phyloP scores from a whole-genome alignment of 2,113 vertebrate species.

The Proterorhinus semilunaris region DNA sequence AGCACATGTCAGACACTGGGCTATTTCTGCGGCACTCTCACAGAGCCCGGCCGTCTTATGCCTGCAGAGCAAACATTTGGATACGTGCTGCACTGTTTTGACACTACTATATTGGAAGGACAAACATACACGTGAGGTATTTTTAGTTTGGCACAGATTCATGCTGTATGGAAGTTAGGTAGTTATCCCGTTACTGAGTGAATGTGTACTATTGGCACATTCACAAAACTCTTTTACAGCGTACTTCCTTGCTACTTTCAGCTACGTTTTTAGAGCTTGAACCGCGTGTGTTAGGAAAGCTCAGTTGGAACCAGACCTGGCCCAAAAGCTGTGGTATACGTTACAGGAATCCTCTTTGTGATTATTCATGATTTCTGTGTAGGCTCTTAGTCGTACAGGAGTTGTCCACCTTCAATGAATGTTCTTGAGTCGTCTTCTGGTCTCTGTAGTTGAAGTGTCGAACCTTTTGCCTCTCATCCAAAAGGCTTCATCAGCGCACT shows the following conservation, averaged over 20 bases:
- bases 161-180: constrained; percentile 20
- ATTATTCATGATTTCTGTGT: no score
- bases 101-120: constrained; percentile 42
- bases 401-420: no score
- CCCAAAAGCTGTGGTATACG: no score
- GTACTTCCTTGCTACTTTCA: neutral
- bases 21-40: constrained; percentile 21
- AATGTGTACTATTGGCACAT: constrained; percentile 40
- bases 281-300: no score
- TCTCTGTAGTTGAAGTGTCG: no score
- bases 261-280: neutral
- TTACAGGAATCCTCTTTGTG: no score
- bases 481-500: no score
- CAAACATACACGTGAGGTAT: constrained; percentile 48
- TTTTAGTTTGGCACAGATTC: constrained; percentile 50
- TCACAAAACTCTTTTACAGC: neutral
- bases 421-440: no score
- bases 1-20: constrained; percentile 5
- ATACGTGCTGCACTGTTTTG: constrained; percentile 42
- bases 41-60: constrained; percentile 21
- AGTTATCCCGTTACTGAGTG: constrained; percentile 19
- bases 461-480: no score
- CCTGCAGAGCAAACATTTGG: constrained; percentile 38
- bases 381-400: no score
- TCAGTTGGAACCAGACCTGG: no score